These are phyloP conservation scores for Syrmaticus mikado DNA, from an alignment of 2,113 vertebrate species.

Conservation along the genomic window DNA sequence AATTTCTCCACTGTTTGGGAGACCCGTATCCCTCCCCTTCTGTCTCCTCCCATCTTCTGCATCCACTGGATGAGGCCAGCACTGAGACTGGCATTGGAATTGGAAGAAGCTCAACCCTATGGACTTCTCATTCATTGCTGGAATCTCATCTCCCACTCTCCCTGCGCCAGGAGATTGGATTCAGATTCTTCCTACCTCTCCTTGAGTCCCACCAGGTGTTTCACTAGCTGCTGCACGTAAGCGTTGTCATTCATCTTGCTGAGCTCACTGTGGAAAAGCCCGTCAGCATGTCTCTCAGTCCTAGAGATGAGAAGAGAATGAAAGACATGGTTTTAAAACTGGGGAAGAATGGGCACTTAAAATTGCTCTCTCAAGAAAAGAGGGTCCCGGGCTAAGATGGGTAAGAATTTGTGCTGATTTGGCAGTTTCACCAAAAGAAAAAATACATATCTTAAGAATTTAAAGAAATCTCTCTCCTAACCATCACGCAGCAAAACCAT, in stretches of 20 bases:
- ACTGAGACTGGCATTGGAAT: not conserved
- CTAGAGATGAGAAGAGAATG: not conserved
- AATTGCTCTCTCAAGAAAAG: not conserved
- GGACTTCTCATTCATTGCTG: not conserved
- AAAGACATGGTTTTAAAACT: not conserved
- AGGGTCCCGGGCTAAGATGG: not conserved
- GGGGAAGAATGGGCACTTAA: not conserved
- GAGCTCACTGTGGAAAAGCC: conserved; percentile 77
- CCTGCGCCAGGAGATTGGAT: not conserved
- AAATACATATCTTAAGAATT: not conserved
- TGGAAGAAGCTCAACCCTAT: not conserved
- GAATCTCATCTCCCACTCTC: rapidly evolving
- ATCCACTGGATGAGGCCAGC: not conserved
- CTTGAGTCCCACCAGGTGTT: conserved; percentile 54
- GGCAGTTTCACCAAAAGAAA: not conserved
- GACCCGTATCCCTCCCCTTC: not conserved
- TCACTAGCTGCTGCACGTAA: conserved; percentile 67
- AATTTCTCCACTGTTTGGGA: not conserved
- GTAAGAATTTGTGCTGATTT: not conserved
- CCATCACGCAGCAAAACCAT: not conserved
- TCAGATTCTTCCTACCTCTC: conserved; percentile 48
- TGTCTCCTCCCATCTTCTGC: not conserved
- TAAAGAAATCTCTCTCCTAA: not conserved
- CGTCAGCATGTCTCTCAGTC: conserved; percentile 70
- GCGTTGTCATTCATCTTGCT: conserved; percentile 75